Base-by-base conservation (phyloP, 2,797 vertebrate species). In the Hippopotamyrus pictus region DNA sequence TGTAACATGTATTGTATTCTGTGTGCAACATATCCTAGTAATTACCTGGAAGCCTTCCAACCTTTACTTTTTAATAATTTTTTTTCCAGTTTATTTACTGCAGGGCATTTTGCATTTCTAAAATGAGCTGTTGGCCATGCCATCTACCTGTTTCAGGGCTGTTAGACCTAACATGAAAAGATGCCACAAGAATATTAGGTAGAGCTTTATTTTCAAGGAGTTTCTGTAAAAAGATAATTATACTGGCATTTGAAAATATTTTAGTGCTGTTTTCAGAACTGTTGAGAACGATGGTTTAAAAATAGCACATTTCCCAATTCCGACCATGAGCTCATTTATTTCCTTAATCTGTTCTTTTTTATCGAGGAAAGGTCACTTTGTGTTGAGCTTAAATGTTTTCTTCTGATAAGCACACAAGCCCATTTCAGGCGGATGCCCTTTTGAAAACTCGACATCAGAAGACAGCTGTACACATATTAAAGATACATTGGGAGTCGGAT, bases 341-440 rank as follows among this genome's bases (percentile, higher is more conserved):
- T 51, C 82, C 46, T 51, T 48, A 48, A 48, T 84, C 17, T 82
- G 37, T 44, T 84, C 19, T 11, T 84, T 48, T 84, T 25, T 50
- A 48, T 84, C 4, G 82, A 50, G 82, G 46, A 84, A 84, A 84
- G 82, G 82, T 84, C 82, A 84, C 82, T 84, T 50, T 84, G 82
- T 87, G 62, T 44, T 12, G 85, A 50, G 62, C 69, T 53, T 88
- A 88, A 88, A 76, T 87, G 53, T 46, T 57, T 87, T 62, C 86
- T 62, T 87, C 12, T 59, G 57, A 87, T 57, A 87, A 86, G 50
- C 51, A 54, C 33, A 54, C 51, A 53, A 29, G 29, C 25, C 84
- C 51, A 29, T 86, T 54, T 44, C 11, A 22, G 37, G n/a, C 41
- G 37, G 51, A 46, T 57, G 88, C 37, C 76, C 76, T 83, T 59